Evolutionary conservation across 2,888 invertebrate species (phyloP).

Genomic region (Ellobium chinense): DNA sequence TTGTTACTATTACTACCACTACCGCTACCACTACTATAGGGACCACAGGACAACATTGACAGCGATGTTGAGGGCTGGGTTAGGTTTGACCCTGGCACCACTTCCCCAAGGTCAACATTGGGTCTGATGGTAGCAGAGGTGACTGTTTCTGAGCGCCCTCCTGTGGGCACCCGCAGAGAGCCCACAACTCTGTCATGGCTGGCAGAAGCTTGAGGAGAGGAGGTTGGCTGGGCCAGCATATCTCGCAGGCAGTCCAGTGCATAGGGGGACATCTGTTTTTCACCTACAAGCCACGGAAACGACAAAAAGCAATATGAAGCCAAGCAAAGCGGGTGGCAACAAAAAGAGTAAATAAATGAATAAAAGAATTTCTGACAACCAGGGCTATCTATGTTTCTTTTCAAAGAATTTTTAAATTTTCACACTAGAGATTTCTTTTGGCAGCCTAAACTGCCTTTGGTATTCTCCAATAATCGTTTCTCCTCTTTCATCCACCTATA

Average conservation of each 20-base stretch:
- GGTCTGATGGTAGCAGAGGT: conserved; percentile 17
- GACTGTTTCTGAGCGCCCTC: conserved; percentile 29
- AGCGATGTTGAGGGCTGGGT: background rate
- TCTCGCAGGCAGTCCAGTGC: conserved; percentile 25
- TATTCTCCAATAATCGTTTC: no score
- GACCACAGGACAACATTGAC: background rate
- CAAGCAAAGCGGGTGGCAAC: conserved; percentile 19
- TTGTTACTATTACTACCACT: background rate
- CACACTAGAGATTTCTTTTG: no score
- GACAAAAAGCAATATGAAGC: conserved; percentile 16
- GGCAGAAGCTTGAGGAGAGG: background rate
- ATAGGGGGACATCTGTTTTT: conserved; percentile 30
- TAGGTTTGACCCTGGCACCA: background rate
- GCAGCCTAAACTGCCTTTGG: no score
- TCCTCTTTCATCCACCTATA: no score
- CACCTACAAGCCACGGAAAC: conserved; percentile 22
- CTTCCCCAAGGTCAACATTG: background rate
- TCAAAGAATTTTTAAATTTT: no score
- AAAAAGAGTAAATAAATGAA: background rate
- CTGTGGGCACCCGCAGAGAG: background rate
- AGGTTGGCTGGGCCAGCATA: conserved; percentile 3
- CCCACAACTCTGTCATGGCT: background rate
- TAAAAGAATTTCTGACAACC: no score
- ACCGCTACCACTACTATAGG: background rate
- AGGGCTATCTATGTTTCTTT: no score